Evolutionary conservation across 2,113 vertebrate species (phyloP).

Genomic region (Xiphophorus hellerii): DNA sequence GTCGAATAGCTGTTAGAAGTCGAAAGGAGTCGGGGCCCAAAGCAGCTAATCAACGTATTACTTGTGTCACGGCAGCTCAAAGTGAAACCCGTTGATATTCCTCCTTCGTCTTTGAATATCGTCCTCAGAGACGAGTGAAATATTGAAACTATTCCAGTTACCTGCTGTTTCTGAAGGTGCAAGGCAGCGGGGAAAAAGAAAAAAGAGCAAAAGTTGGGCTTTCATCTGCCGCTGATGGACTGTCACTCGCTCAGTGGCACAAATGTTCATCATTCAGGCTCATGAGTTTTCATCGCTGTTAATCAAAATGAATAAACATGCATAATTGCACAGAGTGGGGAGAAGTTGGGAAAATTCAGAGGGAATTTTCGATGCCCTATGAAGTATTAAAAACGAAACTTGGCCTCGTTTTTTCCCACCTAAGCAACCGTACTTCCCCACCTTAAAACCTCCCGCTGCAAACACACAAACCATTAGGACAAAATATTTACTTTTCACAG

Average conservation of each 20-base stretch:
- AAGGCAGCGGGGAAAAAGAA: constrained; percentile 6
- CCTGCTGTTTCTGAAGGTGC: constrained; percentile 72
- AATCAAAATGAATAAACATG: constrained; percentile 81
- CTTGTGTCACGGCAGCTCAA: constrained; percentile 76
- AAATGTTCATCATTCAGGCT: constrained; percentile 29
- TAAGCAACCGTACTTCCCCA: constrained; percentile 47
- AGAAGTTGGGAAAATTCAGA: constrained; percentile 74
- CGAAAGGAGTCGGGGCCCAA: constrained; percentile 52
- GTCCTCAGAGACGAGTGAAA: constrained; percentile 70
- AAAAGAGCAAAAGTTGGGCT: constrained; percentile 10
- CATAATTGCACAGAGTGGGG: constrained; percentile 74
- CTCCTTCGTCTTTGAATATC: constrained; percentile 65
- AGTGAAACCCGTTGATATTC: constrained; percentile 53
- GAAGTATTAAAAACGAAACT: constrained; percentile 73
- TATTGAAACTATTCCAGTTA: constrained; percentile 68
- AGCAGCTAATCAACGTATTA: constrained; percentile 79
- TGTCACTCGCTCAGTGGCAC: constrained; percentile 62
- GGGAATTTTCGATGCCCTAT: constrained; percentile 78
- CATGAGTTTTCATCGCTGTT: constrained; percentile 60
- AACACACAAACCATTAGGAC: constrained; percentile 71
- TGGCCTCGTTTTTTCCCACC: constrained; percentile 61
- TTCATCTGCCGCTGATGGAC: constrained; percentile 60
- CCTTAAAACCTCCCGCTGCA: constrained; percentile 46
- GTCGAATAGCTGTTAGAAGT: constrained; percentile 65
- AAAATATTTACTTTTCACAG: constrained; percentile 77